Evolutionary conservation across 2,888 invertebrate genomes (phyloP), one percentile per base, ranked within the genome.

Genomic region (Xestia rhomboidea): DNA sequence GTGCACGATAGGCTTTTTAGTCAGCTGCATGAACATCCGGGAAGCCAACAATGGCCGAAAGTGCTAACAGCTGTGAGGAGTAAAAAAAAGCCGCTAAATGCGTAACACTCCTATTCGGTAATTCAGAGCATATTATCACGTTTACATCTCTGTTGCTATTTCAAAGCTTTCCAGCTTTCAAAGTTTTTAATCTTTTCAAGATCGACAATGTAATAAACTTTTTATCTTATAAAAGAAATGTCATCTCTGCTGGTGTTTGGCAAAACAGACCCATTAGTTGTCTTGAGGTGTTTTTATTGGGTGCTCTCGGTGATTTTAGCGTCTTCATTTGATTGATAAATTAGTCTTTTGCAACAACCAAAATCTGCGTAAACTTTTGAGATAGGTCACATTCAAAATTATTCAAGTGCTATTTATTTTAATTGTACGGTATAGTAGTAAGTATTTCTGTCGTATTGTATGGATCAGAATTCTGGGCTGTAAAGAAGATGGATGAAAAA

Each of bases 1-100:
- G 64, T 62, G 54, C 46, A 84, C 69, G 71, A 73, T 70, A 76
- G 51, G 70, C 68, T 79, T 87, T 75, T 78, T 81, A 68, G 74
- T 69, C 62, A 66, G 51, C 60, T 77, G 54, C 46, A 57, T 67
- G 67, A 84, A 81, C 62, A 82, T 82, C 86, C 88, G 76, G 76
- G 79, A 88, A 70, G 72, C 63, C 66, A 74, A 83, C 78, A 83
- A 81, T 69, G 66, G 74, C 68, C 71, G 63, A 76, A 77, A 75
- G 73, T 77, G 79, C 67, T 79, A 82, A 79, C 81, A 81, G 69
- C 73, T 82, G 82, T 63, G 79, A 68, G 75, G 73, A 60, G 74
- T 15, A 66, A 82, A 81, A 83, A 86, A 73, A 54, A 71, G 49
- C 64, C 24, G 62, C 72, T 64, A 68, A 78, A 67, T 63, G 64